Evolutionary conservation across 2,113 vertebrate species (phyloP).

Genomic region (Helogale parvula): DNA sequence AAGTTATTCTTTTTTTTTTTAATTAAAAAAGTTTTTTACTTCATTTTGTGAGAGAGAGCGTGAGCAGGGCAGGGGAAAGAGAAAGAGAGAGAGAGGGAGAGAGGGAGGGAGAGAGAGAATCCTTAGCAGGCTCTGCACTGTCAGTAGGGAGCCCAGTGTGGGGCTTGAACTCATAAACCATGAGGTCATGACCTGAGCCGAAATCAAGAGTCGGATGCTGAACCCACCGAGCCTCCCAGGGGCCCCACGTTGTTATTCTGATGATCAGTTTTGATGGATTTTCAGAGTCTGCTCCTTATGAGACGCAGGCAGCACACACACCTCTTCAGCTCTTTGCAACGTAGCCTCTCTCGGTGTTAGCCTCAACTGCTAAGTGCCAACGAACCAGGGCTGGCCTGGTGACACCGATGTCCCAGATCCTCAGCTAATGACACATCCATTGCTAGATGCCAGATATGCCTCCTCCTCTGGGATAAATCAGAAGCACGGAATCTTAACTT

Average conservation of each 20-base stretch:
- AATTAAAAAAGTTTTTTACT: too few species aligned
- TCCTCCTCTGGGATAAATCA: neutral
- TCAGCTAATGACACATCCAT: neutral
- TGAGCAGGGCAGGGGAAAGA: too few species aligned
- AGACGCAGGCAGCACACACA: neutral
- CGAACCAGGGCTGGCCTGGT: neutral
- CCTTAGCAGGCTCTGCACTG: too few species aligned
- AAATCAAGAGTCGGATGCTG: too few species aligned
- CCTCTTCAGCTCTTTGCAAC: neutral
- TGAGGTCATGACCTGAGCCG: too few species aligned
- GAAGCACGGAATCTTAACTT: too few species aligned
- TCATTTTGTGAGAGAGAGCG: too few species aligned
- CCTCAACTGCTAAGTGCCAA: neutral
- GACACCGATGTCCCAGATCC: neutral
- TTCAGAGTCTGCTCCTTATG: neutral
- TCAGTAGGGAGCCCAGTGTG: too few species aligned
- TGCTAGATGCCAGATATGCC: neutral
- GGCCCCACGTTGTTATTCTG: neutral
- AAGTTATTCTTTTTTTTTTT: neutral
- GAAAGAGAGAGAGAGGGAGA: too few species aligned
- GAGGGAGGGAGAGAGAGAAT: too few species aligned
- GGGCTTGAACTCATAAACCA: too few species aligned
- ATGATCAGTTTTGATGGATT: neutral
- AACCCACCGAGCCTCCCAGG: too few species aligned
- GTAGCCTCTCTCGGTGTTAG: neutral